Base-by-base conservation (phyloP, 1,140 invertebrate genomes). In the Spodoptera frugiperda region DNA sequence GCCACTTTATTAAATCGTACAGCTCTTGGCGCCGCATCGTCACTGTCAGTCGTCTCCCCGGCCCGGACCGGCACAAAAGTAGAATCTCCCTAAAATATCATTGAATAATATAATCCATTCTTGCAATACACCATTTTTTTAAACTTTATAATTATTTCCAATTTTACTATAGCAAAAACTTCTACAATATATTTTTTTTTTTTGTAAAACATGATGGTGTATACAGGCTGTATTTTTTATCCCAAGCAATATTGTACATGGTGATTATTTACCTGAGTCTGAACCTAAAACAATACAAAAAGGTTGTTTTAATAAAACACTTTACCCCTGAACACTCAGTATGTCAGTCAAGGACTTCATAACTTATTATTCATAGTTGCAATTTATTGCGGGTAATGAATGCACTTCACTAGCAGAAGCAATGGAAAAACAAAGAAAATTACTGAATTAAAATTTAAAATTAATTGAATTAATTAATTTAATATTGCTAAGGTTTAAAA, bases 1-100 rank as follows among this genome's bases (percentile, higher is more conserved):
- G 92, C 92, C 12, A 93, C 92, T 89, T 93, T 93, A 65, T 93
- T 93, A 76, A 93, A 93, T 11, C 92, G 82, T 0, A 93, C 92
- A 30, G 91, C 91, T 82, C 92, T 90, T 8, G 92, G 92, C 6
- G 92, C 79, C 0, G 90, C 90, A 83, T 93, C 92, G 78, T 93
- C 92, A 79, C 92, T 93, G 67, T 93, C 92, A 17, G 92, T 93
- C 6, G 92, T 91, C 67, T 93, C 92, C 10, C 92, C 92, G 19
- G 92, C 89, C 10, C 92, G 78, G 1, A 93, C 92, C 30, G 92
- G 91, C 53, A 93, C 86, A 86, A 94, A 94, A 49, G 89, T 94
- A 6, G 91, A 94, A 75, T 94, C 91, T 67, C 92, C 91, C 91
- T 93, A 71, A 65, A 87, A 87, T 57, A 74, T 61, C 15, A 65